phyloP scores from a whole-genome alignment of 2,888 invertebrate species.

The Tetranychus piercei region DNA sequence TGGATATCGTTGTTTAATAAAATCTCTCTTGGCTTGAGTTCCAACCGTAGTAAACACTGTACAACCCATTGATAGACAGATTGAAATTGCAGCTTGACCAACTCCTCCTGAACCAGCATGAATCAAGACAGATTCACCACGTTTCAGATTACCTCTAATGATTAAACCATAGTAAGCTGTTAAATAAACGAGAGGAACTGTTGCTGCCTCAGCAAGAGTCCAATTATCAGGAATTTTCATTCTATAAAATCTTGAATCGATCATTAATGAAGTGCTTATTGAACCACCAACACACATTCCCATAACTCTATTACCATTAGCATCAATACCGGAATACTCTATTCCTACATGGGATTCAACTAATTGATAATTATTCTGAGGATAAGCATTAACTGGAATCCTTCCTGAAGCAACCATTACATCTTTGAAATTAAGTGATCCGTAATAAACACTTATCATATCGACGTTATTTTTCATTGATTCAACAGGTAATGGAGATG shows the following conservation, averaged over 20 bases:
- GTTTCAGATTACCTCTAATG: slow-evolving; percentile 34
- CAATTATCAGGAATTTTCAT: slow-evolving; percentile 34
- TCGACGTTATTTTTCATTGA: slow-evolving; percentile 35
- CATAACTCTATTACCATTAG: slow-evolving; percentile 31
- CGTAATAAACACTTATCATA: slow-evolving; percentile 53
- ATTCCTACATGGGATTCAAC: slow-evolving; percentile 42
- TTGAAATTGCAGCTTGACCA: slow-evolving; percentile 39
- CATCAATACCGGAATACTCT: slow-evolving; percentile 30
- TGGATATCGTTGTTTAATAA: slow-evolving; percentile 36
- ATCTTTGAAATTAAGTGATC: slow-evolving; percentile 65
- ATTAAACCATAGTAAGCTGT: slow-evolving; percentile 39
- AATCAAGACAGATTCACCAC: slow-evolving; percentile 33
- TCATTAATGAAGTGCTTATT: slow-evolving; percentile 36
- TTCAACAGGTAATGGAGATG: slow-evolving; percentile 41
- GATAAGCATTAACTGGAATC: slow-evolving; percentile 84
- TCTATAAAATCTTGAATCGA: slow-evolving; percentile 44
- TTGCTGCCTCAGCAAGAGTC: slow-evolving; percentile 34
- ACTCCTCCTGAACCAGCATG: slow-evolving; percentile 37
- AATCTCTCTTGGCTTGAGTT: slow-evolving; percentile 29
- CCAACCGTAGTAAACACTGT: slow-evolving; percentile 37
- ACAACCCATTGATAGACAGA: slow-evolving; percentile 36
- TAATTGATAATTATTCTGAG: slow-evolving; percentile 41
- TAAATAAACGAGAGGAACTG: slow-evolving; percentile 35
- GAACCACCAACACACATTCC: slow-evolving; percentile 33
- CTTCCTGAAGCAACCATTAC: slow-evolving; percentile 93